Evolutionary conservation across 1,140 invertebrate species (phyloP), one percentile per base, ranked within the genome.

Genomic region (Helicoverpa armigera): DNA sequence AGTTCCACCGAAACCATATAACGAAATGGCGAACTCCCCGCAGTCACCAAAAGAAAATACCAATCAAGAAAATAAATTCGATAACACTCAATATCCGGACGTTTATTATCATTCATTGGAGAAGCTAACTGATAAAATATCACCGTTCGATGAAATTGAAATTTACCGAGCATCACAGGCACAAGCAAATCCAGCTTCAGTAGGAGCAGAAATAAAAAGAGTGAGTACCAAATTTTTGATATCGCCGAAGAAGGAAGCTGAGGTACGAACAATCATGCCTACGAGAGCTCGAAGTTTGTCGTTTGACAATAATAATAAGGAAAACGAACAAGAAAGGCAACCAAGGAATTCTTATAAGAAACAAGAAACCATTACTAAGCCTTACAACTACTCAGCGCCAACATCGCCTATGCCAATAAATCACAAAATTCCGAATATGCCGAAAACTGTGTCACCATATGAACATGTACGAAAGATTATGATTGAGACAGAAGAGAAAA

Each of bases 191-290:
- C 92, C 93, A 1, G 86, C 90, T 23, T 92, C 94, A 9, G 94
- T 95, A 29, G 92, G 94, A 12, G 94, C 94, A 29, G 92, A 95
- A 88, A 94, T 95, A 58, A 95, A 95, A 88, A 91, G 89, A 88
- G 92, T 94, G 10, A 95, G 93, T 60, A 95, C 94, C 29, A 92
- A 90, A 83, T 94, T 95, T 73, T 86, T 94, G 12, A 94, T 95
- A 82, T 94, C 93, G n/a, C 94, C 94, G 5, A 95, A 94, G 84
- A 95, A 95, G 83, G 92, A 95, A 90, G 92, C 94, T 0, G 92
- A 94, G 85, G 94, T 95, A 5, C 84, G 93, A 80, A 93, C 90
- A 23, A 92, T 92, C 65, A 91, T 94, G 84, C 93, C 93, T n/a
- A 93, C 85, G 5, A 87, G 93, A 85, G 94, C 94, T 48, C 86